Base-by-base conservation (phyloP, 1,140 invertebrate genomes). In the Dinoponera quadriceps region DNA sequence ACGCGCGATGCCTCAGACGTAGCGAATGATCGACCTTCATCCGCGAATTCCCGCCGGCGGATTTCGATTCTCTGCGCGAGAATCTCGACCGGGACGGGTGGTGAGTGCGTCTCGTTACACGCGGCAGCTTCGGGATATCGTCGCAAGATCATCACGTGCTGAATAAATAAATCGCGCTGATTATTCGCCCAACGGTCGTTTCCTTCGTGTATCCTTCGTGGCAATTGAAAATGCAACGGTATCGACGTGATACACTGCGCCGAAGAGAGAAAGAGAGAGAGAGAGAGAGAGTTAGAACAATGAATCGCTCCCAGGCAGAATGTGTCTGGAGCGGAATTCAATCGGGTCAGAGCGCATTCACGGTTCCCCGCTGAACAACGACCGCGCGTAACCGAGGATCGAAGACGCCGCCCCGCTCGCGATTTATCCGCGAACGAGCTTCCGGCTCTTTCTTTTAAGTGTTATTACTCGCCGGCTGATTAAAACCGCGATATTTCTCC, bases 401-500 rank as follows among this genome's bases (percentile, higher is more conserved):
- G 55, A 69, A 20, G 16, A 25, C 5, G 38, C 7, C 57, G 5
- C 7, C n/a, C n/a, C n/a, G 14, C 22, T 59, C 38, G n/a, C n/a
- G 33, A 75, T 62, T 75, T 27, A n/a, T 22, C 55, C 68, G 16
- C 22, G n/a, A 20, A 20, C 63, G 2, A 83, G 54, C 16, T 22
- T 49, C 11, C 16, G 22, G 1, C n/a, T 25, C 25, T 18, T 69
- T 84, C 63, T n/a, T 78, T 78, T 57, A 78, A 57, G 75, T 57
- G 33, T 78, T 69, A 48, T 78, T 57, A 69, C 18, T 69, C 22
- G 14, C 51, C 9, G 22, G 75, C 38, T 80, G 75, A 80, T 80
- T 80, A 80, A 80, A 80, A 71, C 57, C 25, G 51, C 51, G 57
- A 80, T 80, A 80, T 71, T 71, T 80, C 65, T 80, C 14, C 7